Percentiles rank a stretch among this genome's conserved stretches.
These are phyloP conservation scores for Drosophila affinis DNA, from an alignment of 2,888 invertebrate species.

Conservation along the genomic window DNA sequence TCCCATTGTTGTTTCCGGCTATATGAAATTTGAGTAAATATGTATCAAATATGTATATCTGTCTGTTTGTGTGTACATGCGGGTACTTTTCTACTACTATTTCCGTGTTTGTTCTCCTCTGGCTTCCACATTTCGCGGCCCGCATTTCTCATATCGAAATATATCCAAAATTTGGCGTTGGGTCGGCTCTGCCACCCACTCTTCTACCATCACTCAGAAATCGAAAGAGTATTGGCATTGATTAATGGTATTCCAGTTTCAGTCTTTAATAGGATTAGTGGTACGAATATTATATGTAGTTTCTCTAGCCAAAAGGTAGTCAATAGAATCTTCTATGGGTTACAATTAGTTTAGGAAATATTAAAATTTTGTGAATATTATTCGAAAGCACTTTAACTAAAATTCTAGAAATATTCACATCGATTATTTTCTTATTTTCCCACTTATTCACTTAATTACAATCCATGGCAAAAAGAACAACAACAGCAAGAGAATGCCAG, in stretches of 20 bases:
- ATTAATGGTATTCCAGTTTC: neutral
- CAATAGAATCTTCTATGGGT: too few relatives aligned
- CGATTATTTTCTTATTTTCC: too few relatives aligned
- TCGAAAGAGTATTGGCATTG: neutral
- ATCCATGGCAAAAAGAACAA: conserved; percentile 1
- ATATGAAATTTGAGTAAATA: conserved; percentile 69
- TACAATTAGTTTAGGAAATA: too few relatives aligned
- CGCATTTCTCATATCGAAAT: conserved; percentile 48
- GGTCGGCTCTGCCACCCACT: too few relatives aligned
- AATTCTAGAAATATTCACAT: too few relatives aligned
- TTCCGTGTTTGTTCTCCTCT: conserved; percentile 18
- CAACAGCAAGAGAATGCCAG: neutral
- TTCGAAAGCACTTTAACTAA: too few relatives aligned
- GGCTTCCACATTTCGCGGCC: conserved; percentile 52
- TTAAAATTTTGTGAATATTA: too few relatives aligned
- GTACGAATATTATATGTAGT: too few relatives aligned
- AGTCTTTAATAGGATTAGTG: neutral
- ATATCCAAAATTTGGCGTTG: conserved; percentile 23
- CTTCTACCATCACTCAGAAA: neutral
- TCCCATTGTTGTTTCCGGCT: conserved; percentile 43
- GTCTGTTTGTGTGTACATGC: conserved; percentile 65
- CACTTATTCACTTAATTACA: neutral
- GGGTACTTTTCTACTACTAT: conserved; percentile 46
- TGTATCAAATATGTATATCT: conserved; percentile 66
- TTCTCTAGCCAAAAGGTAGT: too few relatives aligned